These are phyloP conservation scores for Halesus radiatus DNA, from an alignment of 1,140 invertebrate species.

Conservation along the genomic window DNA sequence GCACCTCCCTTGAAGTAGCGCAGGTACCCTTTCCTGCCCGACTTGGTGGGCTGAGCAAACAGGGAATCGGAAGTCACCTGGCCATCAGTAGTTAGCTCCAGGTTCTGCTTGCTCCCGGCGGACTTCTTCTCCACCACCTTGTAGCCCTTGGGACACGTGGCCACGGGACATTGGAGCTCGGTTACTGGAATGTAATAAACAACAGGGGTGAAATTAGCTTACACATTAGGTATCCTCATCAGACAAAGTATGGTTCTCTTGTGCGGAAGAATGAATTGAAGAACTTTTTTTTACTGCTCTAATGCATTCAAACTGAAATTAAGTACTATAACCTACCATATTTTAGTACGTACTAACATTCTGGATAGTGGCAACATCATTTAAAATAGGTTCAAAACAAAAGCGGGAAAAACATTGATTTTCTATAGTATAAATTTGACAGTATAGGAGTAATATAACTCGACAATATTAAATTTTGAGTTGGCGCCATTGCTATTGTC, in stretches of 20 bases:
- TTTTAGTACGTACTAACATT: no score
- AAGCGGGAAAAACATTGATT: no score
- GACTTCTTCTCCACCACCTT: constrained; percentile 61
- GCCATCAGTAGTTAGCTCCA: constrained; percentile 47
- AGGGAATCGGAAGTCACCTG: constrained; percentile 47
- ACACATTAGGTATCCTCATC: background rate
- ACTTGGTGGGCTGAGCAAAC: constrained; percentile 62
- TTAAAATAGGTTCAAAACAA: no score
- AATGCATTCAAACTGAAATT: no score
- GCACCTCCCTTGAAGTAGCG: constrained; percentile 60
- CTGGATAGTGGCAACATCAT: no score
- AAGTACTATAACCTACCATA: no score
- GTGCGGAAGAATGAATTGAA: background rate
- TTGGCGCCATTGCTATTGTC: no score
- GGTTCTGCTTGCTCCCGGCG: constrained; percentile 24
- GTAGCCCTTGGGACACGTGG: constrained; percentile 75
- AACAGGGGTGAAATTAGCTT: background rate
- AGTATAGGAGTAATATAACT: no score
- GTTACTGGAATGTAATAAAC: constrained; percentile 31
- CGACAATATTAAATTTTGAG: no score
- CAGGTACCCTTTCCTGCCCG: constrained; percentile 62
- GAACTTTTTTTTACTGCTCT: background rate
- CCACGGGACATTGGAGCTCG: constrained; percentile 62
- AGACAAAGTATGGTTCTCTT: no score
- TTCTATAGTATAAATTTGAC: no score